Evolutionary conservation across 2,888 invertebrate species (phyloP), one percentile per base, ranked within the genome.

Genomic region (Dinocampus coccinellae): DNA sequence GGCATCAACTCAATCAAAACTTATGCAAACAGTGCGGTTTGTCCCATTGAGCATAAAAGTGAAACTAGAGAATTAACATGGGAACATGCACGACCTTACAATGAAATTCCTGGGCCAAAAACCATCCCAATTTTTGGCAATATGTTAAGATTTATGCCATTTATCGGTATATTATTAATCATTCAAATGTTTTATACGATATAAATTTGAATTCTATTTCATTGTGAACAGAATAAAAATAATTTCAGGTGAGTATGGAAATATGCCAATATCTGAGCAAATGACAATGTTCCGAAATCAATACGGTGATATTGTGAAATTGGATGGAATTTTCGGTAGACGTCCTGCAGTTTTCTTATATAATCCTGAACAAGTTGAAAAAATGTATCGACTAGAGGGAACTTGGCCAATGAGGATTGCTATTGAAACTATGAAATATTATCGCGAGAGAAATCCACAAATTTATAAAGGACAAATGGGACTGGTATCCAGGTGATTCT

Each of bases 91-190:
- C 87, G 84, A 63, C 76, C 88, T 62, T 89, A 85, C 84, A 80
- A 81, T 47, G 88, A 89, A 0, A 89, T 90, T 1, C 90, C 90
- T 0, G 90, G 90, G 0, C 90, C 90, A 0, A 81, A 86, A 3
- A 77, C 87, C 0, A 67, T 88, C 16, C 89, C 89, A 0, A 47
- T 90, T 4, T 79, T 90, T 53, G 89, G 89, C 16, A 86, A 85
- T 68, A 70, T 80, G 1, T 80, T 82, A 70, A 78, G 81, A 77
- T 85, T 84, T 63, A 22, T 85, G 22, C 83, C 85, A 0, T 47
- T 75, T 22, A 82, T 83, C 64, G 83, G 83, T 82, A 76, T 34
- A 2, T 36, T 61, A 52, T 55, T 55, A 26, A 22, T n/a, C 2
- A 22, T 52, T 16, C 6, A 29, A 29, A 7, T 29, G 7, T 4